Evolutionary conservation across 2,888 invertebrate genomes (phyloP), one percentile per base, ranked within the genome.

Genomic region (Erebia aethiops): DNA sequence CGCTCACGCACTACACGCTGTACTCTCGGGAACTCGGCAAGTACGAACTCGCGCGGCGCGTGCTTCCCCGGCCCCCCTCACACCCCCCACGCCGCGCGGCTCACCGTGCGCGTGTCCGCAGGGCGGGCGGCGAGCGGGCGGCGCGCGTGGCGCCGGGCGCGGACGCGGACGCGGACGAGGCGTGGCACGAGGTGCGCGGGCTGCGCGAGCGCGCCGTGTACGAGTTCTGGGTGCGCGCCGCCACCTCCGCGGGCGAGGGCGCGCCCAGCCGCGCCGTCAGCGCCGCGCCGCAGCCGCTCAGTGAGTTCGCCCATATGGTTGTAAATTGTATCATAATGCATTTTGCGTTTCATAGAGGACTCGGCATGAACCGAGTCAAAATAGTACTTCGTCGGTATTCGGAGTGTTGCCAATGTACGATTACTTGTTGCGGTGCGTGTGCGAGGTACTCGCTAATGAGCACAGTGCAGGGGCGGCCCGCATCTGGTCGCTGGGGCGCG

Each of bases 181-280:
- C 95, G 78, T 93, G 94, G 78, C 95, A 94, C 77, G 96, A 96
- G 84, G 95, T 96, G 75, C 93, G 95, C 67, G 95, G 95, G 70
- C 92, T 97, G 79, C 94, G 95, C 72, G 95, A 95, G 81, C 94
- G 95, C 83, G 95, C 96, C 78, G 94, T 95, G 76, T 97, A 98
- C 87, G 96, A 97, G 88, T 96, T 98, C 88, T 97, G 97, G 96
- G 96, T 97, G 71, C 95, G 97, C 57, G 97, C 95, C 77, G 79
- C 80, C 54, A 79, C 96, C 14, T 96, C 96, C 75, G 83, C 84
- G 63, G 87, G 97, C 35, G 95, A 96, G 82, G 95, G 95, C 0
- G 94, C 95, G 70, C 87, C 95, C 57, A 95, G 95, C 67, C 89
- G 94, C 8, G 93, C 94, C 62, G 95, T 95, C 64, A 90, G 94